Conservation (phyloP, 2,797 vertebrate genomes). For the Anguilla anguilla region DNA sequence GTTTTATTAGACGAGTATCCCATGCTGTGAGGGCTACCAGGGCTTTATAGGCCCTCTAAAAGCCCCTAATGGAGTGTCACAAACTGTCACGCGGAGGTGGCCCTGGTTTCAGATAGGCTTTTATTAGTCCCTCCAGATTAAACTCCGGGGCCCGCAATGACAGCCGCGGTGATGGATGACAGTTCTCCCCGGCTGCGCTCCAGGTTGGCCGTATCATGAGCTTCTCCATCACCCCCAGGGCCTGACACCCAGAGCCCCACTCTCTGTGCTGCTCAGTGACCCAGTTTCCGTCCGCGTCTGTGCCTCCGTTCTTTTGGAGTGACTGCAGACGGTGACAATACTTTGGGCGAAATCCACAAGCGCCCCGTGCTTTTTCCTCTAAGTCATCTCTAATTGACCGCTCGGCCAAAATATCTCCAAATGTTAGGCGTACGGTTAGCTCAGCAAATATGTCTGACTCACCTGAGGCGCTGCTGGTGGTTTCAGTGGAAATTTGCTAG, state of each 20-base stretch:
- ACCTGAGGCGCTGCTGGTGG: background rate
- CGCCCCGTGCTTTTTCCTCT: background rate
- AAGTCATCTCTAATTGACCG: background rate
- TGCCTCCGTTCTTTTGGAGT: background rate
- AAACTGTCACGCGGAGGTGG: constrained; percentile 11
- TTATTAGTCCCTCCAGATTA: constrained; percentile 12
- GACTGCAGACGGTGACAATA: background rate
- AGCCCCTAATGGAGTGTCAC: constrained; percentile 5
- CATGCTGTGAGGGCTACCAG: background rate
- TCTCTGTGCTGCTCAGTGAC: background rate
- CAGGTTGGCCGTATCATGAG: background rate
- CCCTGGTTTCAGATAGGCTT: background rate
- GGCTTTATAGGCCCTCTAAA: background rate
- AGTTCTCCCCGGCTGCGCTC: background rate
- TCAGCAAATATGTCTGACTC: background rate
- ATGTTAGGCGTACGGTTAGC: background rate
- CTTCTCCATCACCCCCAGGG: background rate
- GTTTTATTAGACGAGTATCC: background rate
- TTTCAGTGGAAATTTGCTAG: background rate
- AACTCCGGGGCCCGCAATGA: background rate
- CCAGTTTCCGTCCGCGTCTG: background rate
- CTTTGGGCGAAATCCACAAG: background rate
- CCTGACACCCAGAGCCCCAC: background rate
- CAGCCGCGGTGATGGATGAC: constrained; percentile 2
- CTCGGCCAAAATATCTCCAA: background rate